Base-by-base conservation (phyloP, 2,888 invertebrate species). In the Metellina segmentata region DNA sequence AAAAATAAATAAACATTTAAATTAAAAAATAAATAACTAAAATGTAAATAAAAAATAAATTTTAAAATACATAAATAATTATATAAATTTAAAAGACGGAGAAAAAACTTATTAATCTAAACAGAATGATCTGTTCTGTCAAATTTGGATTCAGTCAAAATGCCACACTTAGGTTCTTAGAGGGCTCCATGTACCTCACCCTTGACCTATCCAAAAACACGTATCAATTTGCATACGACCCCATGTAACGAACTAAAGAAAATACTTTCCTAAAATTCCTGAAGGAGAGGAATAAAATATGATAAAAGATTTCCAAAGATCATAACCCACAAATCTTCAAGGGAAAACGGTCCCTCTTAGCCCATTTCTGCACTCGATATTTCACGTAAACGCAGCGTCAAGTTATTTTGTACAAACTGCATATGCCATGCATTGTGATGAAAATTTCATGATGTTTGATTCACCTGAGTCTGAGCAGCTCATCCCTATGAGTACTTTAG, bases 271-370 rank as follows among this genome's bases (percentile, higher is more conserved):
- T 48, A n/a, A 71, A 82, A 61, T 13, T 81, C 34, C 13, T 48
- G 20, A 13, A 71, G 71, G n/a, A 70, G 49, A 81, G 34, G 34
- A 81, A 69, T 71, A 81, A 81, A 49, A 82, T 51, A 77, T 77
- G 77, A 77, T 77, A 82, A 82, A 82, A 71, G 71, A 48, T 48
- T 82, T 11, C 48, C 13, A 71, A 69, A 71, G 69, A 13, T 49
- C 61, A 16, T 77, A 77, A 48, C 51, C 49, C 70, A 70, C 71
- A 70, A 81, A 81, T 34, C n/a, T 49, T 71, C n/a, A 19, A 16
- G 61, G 9, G 19, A 82, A 82, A 49, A 71, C 6, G 70, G 16
- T 51, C 70, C 19, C 49, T 9, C 69, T 48, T 51, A 71, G 49
- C 69, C n/a, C 51, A 19, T 71, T 71, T 71, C 82, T 19, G 19